Evolutionary conservation across 2,797 vertebrate species (phyloP).

Genomic region (Tolypeutes matacus): DNA sequence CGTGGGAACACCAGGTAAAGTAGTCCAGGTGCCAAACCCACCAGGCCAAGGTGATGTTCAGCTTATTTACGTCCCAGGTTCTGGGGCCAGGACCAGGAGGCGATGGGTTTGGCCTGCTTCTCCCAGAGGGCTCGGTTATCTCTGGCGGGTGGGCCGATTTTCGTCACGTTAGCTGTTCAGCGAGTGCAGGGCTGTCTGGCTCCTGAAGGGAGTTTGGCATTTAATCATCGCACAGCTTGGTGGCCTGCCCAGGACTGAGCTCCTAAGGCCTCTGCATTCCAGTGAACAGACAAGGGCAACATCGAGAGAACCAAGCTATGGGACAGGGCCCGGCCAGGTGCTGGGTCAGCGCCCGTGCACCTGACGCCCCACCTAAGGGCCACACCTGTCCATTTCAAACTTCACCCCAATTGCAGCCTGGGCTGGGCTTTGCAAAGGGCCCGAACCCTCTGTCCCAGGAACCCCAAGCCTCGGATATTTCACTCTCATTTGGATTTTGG

Average conservation of each 20-base stretch:
- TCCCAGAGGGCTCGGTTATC: background rate
- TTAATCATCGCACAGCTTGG: conserved; percentile 55
- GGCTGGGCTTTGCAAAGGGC: background rate
- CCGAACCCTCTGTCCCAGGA: background rate
- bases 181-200: background rate
- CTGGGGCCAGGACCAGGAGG: background rate
- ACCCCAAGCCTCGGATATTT: background rate
- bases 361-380: fast-evolving
- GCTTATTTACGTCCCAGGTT: background rate
- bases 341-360: background rate
- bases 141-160: background rate
- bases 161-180: background rate
- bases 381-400: background rate
- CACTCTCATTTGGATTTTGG: background rate
- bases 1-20: background rate
- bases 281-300: background rate
- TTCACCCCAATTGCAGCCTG: background rate
- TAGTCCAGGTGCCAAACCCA: background rate
- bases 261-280: conserved; percentile 37
- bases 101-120: background rate
- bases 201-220: background rate
- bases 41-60: background rate
- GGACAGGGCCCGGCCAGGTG: no score
- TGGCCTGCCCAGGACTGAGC: conserved; percentile 60
- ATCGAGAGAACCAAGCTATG: background rate